Conservation (phyloP, 2,797 vertebrate genomes). For the Enteromius treurensis region DNA sequence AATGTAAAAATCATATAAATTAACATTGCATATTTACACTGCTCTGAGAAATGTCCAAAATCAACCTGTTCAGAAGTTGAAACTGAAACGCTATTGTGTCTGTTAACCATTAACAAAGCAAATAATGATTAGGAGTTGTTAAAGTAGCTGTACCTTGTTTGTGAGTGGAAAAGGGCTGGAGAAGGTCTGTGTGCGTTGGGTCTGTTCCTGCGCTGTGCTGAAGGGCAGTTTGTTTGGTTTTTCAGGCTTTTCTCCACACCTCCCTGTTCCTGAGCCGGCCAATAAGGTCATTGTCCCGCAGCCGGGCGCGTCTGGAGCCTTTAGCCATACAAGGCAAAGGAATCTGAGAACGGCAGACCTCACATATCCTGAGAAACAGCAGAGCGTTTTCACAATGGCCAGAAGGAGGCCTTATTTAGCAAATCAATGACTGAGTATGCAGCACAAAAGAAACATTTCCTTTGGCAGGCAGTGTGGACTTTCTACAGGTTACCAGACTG, state of each 20-base stretch:
- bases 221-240: slow-evolving; percentile 51
- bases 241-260: slow-evolving; percentile 53
- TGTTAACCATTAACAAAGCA: background rate
- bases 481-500: background rate
- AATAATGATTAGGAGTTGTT: background rate
- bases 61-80: background rate
- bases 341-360: slow-evolving; percentile 52
- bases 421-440: slow-evolving; percentile 28
- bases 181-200: background rate
- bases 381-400: slow-evolving; percentile 40
- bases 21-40: background rate
- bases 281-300: slow-evolving; percentile 56
- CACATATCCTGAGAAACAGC: slow-evolving; percentile 59
- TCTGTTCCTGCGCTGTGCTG: slow-evolving; percentile 30
- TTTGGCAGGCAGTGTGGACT: slow-evolving; percentile 23
- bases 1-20: background rate
- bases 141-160: slow-evolving; percentile 34
- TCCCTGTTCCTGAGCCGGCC: slow-evolving; percentile 52
- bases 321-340: slow-evolving; percentile 64
- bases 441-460: slow-evolving; percentile 41
- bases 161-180: slow-evolving; percentile 28
- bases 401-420: slow-evolving; percentile 60
- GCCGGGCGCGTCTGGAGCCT: slow-evolving; percentile 43
- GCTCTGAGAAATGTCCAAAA: background rate
- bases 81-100: background rate